Evolutionary conservation across 2,888 invertebrate genomes (phyloP).

Genomic region (Metallyticus violacea): DNA sequence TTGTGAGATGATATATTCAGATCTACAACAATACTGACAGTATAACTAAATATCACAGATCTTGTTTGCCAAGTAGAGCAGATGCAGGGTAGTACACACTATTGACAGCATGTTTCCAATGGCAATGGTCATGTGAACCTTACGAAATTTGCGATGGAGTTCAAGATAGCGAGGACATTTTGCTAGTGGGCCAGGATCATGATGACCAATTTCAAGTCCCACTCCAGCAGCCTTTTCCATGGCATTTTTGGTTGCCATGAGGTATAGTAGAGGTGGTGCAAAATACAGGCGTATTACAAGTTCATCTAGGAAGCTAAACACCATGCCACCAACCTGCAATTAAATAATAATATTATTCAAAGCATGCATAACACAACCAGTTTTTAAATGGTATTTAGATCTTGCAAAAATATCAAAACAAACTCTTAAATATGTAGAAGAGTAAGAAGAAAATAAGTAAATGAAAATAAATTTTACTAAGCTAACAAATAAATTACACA

Average conservation of each 20-base stretch:
- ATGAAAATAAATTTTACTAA: no score
- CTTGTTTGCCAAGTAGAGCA: slow-evolving; percentile 61
- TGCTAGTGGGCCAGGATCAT: slow-evolving; percentile 66
- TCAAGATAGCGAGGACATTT: slow-evolving; percentile 77
- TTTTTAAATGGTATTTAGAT: no score
- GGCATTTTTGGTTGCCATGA: slow-evolving; percentile 71
- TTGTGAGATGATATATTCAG: neutral
- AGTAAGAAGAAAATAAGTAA: no score
- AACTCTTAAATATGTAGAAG: no score
- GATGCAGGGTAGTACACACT: slow-evolving; percentile 63
- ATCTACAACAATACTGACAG: neutral
- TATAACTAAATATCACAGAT: slow-evolving; percentile 35
- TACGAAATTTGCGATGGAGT: slow-evolving; percentile 70
- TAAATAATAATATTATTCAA: slow-evolving; percentile 38
- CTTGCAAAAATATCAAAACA: no score
- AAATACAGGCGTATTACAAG: slow-evolving; percentile 72
- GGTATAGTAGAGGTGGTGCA: slow-evolving; percentile 68
- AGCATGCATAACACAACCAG: neutral
- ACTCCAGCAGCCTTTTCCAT: slow-evolving; percentile 74
- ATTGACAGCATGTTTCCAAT: slow-evolving; percentile 74
- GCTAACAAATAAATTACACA: no score
- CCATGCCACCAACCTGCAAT: slow-evolving; percentile 62
- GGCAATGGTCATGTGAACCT: slow-evolving; percentile 73
- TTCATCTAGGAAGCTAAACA: slow-evolving; percentile 68
- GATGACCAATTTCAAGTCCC: slow-evolving; percentile 74